Base-by-base conservation (phyloP, 37 sponge, comb jelly and placozoan species). In the Crambe crambe region DNA sequence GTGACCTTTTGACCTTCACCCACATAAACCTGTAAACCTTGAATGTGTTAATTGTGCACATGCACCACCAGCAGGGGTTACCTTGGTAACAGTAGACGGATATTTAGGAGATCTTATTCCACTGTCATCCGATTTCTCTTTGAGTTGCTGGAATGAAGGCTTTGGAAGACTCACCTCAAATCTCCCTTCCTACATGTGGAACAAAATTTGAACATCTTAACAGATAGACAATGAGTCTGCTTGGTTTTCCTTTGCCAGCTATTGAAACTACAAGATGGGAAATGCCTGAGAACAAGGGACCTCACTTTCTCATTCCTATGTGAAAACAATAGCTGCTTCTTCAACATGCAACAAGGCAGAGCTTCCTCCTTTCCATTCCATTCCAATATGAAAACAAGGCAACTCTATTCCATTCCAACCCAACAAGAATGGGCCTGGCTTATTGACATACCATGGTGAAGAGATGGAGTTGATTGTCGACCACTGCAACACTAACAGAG, bases 1-100 rank as follows among this genome's bases (percentile, higher is more conserved):
- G n/a, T 60, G 20, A 95, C 90, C 4, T 58, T 32, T 21, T 95
- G 89, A 2, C 89, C 93, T 30, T 68, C 58, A 15, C 44, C 65
- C 37, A 91, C 92, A 10, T 75, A 56, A 21, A 95, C 93, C 90
- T 92, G 60, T 25, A 47, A 23, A 47, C 51, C 12, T 47, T 23
- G 30, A 23, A 30, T 62, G 4, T 23, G 6, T 62, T 23, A 70
- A 3, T 40, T 25, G 21, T 15, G 5, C 42, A 22, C 41, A 40
- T 25, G 37, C 68, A 32, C 68, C 34, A 30, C 29, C 5, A 70
- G 27, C 1, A 17, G 8, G 47, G 5, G 6, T 64, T 60, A 91
- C 92, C 84, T 91, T 91, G 70, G 64, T 87, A 37, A 88, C 93
- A 37, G 76, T 84, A 32, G 89, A 83, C 41, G 89, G 75, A 29